These are phyloP conservation scores for Digitonthophagus gazella DNA, from an alignment of 2,888 invertebrate genomes.

Conservation along the genomic window DNA sequence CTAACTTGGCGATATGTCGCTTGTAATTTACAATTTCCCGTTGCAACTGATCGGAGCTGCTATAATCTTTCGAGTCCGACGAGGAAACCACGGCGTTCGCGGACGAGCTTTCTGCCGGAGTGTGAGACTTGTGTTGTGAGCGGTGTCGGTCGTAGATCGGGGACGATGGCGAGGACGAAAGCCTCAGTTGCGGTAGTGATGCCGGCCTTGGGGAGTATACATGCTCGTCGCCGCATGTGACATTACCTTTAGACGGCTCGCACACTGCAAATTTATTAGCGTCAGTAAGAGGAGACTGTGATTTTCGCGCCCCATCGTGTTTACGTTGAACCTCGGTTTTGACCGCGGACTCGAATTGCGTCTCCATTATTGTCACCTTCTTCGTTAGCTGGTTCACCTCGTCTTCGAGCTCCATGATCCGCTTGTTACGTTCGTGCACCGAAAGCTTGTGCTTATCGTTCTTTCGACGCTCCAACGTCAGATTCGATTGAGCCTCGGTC, in stretches of 20 bases:
- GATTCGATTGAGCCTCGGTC: slow-evolving; percentile 37
- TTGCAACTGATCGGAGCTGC: slow-evolving; percentile 23
- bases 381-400: slow-evolving; percentile 44
- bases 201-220: slow-evolving; percentile 23
- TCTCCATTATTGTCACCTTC: slow-evolving; percentile 43
- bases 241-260: slow-evolving; percentile 45
- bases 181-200: slow-evolving; percentile 24
- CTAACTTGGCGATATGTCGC: slow-evolving; percentile 43
- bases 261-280: slow-evolving; percentile 47
- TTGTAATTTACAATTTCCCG: slow-evolving; percentile 35
- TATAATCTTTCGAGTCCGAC: slow-evolving; percentile 12
- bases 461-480: slow-evolving; percentile 53
- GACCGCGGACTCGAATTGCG: slow-evolving; percentile 43
- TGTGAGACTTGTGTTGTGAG: slow-evolving; percentile 11
- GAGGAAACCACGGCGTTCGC: slow-evolving; percentile 3
- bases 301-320: slow-evolving; percentile 27
- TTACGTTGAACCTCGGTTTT: slow-evolving; percentile 35
- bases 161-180: slow-evolving; percentile 19
- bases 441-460: slow-evolving; percentile 50
- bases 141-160: slow-evolving; percentile 8
- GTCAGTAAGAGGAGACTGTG: slow-evolving; percentile 42
- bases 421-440: slow-evolving; percentile 50
- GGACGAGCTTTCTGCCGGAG: slow-evolving; percentile 11
- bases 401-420: slow-evolving; percentile 51
- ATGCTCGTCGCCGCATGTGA: slow-evolving; percentile 33